Evolutionary conservation across 2,113 vertebrate genomes (phyloP).

Genomic region (Xiphophorus maculatus): DNA sequence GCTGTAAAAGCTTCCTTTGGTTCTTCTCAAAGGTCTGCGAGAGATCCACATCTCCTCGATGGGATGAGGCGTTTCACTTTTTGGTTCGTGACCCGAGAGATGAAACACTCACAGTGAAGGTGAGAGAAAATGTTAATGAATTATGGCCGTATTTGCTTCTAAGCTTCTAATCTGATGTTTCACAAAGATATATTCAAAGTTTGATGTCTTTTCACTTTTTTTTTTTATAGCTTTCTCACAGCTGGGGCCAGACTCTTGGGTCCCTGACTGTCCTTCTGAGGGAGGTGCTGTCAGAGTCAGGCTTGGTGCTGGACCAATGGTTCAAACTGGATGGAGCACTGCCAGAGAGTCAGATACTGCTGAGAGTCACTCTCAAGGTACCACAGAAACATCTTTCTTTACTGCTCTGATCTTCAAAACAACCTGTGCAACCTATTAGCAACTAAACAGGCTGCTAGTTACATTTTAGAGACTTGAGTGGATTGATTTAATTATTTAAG

Average conservation of each 20-base stretch:
- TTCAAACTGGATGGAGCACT: conserved; percentile 79
- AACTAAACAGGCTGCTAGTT: not conserved
- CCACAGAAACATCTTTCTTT: conserved; percentile 25
- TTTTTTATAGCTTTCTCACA: conserved; percentile 76
- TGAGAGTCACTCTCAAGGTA: conserved; percentile 87
- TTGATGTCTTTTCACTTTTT: conserved; percentile 22
- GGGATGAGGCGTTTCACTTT: conserved; percentile 89
- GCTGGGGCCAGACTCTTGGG: conserved; percentile 81
- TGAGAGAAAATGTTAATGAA: conserved; percentile 53
- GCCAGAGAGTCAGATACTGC: conserved; percentile 84
- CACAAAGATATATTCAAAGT: not conserved
- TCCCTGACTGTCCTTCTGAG: conserved; percentile 81
- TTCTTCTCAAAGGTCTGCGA: conserved; percentile 73
- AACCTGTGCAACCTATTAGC: not conserved
- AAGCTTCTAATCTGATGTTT: not conserved
- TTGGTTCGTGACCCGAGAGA: conserved; percentile 84
- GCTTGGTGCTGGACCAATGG: conserved; percentile 86
- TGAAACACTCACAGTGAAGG: conserved; percentile 87
- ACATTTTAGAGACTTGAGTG: too few relatives aligned
- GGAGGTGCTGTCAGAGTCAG: conserved; percentile 80
- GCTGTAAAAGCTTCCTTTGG: not conserved
- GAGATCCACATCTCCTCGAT: conserved; percentile 82
- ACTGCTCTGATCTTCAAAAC: not conserved
- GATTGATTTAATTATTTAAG: too few relatives aligned
- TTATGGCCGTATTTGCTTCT: not conserved